Conservation (phyloP, 2,888 invertebrate genomes). For the Anorthoa munda region DNA sequence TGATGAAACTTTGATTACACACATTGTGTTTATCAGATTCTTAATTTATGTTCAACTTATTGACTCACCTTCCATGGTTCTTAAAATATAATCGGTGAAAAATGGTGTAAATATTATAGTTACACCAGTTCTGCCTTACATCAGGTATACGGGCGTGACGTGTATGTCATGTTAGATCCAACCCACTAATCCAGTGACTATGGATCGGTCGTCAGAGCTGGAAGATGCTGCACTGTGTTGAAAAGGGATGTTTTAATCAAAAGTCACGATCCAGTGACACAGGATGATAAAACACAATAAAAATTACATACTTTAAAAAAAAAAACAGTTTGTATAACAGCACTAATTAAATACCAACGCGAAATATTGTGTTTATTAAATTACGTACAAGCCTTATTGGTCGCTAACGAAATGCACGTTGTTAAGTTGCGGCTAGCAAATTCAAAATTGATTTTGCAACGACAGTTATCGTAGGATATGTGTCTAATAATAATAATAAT, state of each 20-base stretch:
- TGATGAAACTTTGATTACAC: background rate
- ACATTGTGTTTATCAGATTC: background rate
- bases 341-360: background rate
- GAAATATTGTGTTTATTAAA: conserved; percentile 13
- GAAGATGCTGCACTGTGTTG: background rate
- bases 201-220: background rate
- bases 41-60: background rate
- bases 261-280: too few relatives aligned
- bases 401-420: background rate
- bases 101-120: too few relatives aligned
- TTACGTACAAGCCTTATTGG: background rate
- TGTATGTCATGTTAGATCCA: too few relatives aligned
- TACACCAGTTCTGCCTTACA: too few relatives aligned
- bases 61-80: background rate
- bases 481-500: too few relatives aligned
- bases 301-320: too few relatives aligned
- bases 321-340: too few relatives aligned
- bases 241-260: too few relatives aligned
- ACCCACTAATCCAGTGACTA: background rate
- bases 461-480: too few relatives aligned
- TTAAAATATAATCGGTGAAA: too few relatives aligned
- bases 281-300: too few relatives aligned
- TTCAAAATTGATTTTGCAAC: conserved; percentile 20
- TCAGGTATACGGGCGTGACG: too few relatives aligned
- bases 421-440: background rate